Evolutionary conservation across 1,140 invertebrate genomes (phyloP).

Genomic region (Zaprionus africanus): DNA sequence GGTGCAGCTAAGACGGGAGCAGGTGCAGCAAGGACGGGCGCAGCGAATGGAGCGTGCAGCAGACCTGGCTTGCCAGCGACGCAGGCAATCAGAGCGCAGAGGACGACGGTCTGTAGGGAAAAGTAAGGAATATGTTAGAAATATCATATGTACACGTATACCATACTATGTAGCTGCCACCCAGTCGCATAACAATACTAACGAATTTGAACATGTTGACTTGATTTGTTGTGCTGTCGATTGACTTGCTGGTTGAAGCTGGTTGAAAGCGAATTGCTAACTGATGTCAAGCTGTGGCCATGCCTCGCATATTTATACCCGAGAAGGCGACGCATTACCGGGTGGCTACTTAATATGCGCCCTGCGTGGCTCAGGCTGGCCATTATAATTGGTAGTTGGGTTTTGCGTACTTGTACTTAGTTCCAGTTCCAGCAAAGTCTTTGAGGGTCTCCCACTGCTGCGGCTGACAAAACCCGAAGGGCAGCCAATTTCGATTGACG

Average conservation of each 20-base stretch:
- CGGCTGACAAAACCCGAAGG: slow-evolving; percentile 65
- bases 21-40: slow-evolving; percentile 70
- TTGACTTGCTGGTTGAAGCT: slow-evolving; percentile 34
- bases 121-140: slow-evolving; percentile 8
- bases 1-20: slow-evolving; percentile 77
- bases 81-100: slow-evolving; percentile 80
- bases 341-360: slow-evolving; percentile 59
- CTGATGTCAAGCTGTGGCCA: slow-evolving; percentile 55
- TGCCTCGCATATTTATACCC: slow-evolving; percentile 65
- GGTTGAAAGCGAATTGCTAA: slow-evolving; percentile 55
- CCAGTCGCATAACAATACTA: slow-evolving; percentile 37
- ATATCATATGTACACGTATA: neutral
- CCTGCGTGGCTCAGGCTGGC: slow-evolving; percentile 29
- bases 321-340: neutral
- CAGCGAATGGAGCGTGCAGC: slow-evolving; percentile 69
- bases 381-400: slow-evolving; percentile 62
- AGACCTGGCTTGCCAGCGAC: slow-evolving; percentile 80
- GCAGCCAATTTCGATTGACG: slow-evolving; percentile 55
- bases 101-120: slow-evolving; percentile 55
- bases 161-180: neutral
- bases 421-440: slow-evolving; percentile 48
- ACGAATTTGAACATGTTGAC: slow-evolving; percentile 80
- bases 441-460: slow-evolving; percentile 50
- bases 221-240: slow-evolving; percentile 30
- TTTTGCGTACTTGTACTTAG: neutral